Conservation (phyloP, 2,888 invertebrate species). For the Anarsia innoxiella region DNA sequence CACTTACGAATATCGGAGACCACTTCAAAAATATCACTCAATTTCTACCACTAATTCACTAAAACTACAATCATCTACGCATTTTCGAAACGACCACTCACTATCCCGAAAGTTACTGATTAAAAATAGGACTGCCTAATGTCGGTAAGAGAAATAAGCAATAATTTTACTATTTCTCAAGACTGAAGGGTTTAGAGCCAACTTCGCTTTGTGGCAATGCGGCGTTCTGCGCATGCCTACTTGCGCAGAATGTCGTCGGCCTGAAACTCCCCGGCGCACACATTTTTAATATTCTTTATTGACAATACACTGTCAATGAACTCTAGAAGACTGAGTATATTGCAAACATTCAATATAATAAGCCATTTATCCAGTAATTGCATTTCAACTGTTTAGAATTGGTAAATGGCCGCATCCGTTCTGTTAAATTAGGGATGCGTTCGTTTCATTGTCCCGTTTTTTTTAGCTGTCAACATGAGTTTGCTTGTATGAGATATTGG, state of each 20-base stretch:
- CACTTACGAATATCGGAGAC: conserved; percentile 27
- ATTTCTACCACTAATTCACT: conserved; percentile 8
- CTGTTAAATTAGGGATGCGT: conserved; percentile 26
- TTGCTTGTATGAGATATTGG: conserved; percentile 10
- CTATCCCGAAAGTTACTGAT: conserved; percentile 15
- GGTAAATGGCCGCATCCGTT: conserved; percentile 28
- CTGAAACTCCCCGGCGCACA: conserved; percentile 17
- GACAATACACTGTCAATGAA: conserved; percentile 59
- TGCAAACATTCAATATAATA: too few species aligned
- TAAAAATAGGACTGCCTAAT: conserved; percentile 34
- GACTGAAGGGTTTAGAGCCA: conserved; percentile 44
- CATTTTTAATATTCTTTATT: conserved; percentile 57
- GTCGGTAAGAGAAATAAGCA: conserved; percentile 31
- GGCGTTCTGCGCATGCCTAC: conserved; percentile 66
- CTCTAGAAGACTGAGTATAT: conserved; percentile 25
- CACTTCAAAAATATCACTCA: conserved; percentile 1
- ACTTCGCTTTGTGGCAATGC: conserved; percentile 70
- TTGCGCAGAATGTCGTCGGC: conserved; percentile 49
- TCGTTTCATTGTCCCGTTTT: conserved; percentile 13
- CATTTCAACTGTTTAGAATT: conserved; percentile 20
- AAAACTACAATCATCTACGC: conserved; percentile 35
- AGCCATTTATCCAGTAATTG: conserved; percentile 17
- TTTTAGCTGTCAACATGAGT: conserved; percentile 15
- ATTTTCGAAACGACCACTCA: conserved; percentile 29
- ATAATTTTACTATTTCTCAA: conserved; percentile 45